Evolutionary conservation across 2,888 invertebrate genomes (phyloP).

Genomic region (Saturnia pavonia): DNA sequence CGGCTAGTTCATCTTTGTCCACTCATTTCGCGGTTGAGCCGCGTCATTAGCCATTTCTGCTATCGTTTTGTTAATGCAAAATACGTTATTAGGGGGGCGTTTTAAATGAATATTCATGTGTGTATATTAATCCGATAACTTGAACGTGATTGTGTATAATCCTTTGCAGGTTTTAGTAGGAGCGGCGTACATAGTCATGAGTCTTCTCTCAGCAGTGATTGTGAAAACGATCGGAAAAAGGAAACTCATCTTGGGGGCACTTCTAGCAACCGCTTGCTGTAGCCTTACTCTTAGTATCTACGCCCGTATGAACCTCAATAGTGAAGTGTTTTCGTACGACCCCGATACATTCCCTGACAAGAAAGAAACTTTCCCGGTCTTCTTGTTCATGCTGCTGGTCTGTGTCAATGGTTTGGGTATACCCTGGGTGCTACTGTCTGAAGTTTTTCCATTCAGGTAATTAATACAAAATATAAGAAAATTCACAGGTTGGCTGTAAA

Average conservation of each 20-base stretch:
- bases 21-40: too few relatives aligned
- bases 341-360: slow-evolving; percentile 58
- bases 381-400: slow-evolving; percentile 64
- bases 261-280: slow-evolving; percentile 56
- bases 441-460: slow-evolving; percentile 82
- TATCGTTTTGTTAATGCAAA: too few relatives aligned
- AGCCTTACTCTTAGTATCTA: slow-evolving; percentile 63
- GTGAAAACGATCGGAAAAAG: slow-evolving; percentile 68
- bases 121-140: not conserved
- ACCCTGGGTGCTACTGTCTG: slow-evolving; percentile 82
- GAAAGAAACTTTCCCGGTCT: slow-evolving; percentile 65
- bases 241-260: slow-evolving; percentile 60
- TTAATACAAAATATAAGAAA: not conserved
- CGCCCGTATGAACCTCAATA: slow-evolving; percentile 45
- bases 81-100: too few relatives aligned
- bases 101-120: too few relatives aligned
- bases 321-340: slow-evolving; percentile 66
- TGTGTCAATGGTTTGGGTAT: slow-evolving; percentile 69
- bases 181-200: slow-evolving; percentile 60
- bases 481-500: not conserved
- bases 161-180: slow-evolving; percentile 63
- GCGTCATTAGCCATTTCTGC: too few relatives aligned
- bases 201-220: slow-evolving; percentile 58
- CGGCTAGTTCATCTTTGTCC: too few relatives aligned
- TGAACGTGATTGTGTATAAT: not conserved